Conservation (phyloP, 2,797 vertebrate genomes). For the Cryptoprocta ferox region DNA sequence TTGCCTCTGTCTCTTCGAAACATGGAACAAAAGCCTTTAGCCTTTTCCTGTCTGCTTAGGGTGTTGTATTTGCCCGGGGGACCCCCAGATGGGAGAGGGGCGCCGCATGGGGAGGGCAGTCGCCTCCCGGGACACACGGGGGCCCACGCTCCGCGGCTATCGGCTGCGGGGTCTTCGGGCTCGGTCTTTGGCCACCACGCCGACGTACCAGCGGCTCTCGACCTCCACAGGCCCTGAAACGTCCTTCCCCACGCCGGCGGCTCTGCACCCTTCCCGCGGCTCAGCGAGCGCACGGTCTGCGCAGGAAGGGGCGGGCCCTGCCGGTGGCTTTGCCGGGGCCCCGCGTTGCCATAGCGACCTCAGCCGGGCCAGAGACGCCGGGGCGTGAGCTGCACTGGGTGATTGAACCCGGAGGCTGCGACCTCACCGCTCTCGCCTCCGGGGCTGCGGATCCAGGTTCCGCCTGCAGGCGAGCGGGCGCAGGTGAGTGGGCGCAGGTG, state of each 20-base stretch:
- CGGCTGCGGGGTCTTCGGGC: not conserved
- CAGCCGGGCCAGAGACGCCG: not conserved
- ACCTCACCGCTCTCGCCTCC: not conserved
- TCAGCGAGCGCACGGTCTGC: fast-evolving
- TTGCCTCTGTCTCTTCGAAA: not conserved
- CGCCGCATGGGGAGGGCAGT: not conserved
- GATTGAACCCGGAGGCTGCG: fast-evolving
- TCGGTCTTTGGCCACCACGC: not conserved
- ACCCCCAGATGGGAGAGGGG: not conserved
- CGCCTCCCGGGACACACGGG: not conserved
- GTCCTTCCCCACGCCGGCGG: not conserved
- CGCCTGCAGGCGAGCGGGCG: not conserved
- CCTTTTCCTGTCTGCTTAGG: not conserved
- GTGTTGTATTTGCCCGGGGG: not conserved
- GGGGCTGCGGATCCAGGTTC: not conserved
- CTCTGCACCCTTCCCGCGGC: too few relatives aligned
- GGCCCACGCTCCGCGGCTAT: not conserved
- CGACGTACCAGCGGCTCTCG: not conserved
- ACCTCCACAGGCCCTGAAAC: not conserved
- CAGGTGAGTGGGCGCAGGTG: not conserved
- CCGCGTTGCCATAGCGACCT: slow-evolving; percentile 67
- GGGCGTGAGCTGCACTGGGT: fast-evolving
- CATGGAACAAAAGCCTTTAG: not conserved
- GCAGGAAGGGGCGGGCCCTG: slow-evolving; percentile 51
- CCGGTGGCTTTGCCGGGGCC: not conserved